Conservation (phyloP, 2,113 vertebrate species). For the Clarias macrocephalus region DNA sequence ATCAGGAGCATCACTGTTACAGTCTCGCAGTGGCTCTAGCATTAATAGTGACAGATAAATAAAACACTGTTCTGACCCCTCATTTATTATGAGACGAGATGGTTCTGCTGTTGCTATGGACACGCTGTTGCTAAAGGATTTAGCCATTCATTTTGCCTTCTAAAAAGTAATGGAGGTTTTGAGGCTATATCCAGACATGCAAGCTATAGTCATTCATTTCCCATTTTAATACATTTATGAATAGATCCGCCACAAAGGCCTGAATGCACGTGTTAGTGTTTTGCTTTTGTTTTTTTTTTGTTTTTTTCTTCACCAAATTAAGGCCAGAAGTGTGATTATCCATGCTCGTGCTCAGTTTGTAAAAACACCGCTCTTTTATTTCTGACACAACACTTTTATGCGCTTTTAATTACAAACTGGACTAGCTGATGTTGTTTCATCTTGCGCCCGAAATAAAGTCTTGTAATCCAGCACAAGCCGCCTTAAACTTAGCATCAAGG, state of each 20-base stretch:
- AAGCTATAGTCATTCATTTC: constrained; percentile 28
- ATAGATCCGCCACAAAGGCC: constrained; percentile 24
- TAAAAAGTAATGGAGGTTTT: constrained; percentile 44
- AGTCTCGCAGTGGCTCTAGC: constrained; percentile 23
- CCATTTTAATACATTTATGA: constrained; percentile 30
- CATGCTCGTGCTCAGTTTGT: not conserved
- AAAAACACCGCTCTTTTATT: constrained; percentile 7
- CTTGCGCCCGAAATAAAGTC: constrained; percentile 42
- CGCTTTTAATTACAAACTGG: constrained; percentile 31
- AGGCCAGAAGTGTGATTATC: not conserved
- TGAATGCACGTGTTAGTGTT: constrained; percentile 1
- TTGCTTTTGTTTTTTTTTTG: not conserved
- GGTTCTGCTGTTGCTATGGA: constrained; percentile 58
- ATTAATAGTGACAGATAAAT: constrained; percentile 43
- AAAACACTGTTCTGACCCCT: constrained; percentile 39
- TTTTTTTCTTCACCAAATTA: not conserved
- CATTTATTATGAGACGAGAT: constrained; percentile 33
- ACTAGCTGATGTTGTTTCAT: constrained; percentile 25
- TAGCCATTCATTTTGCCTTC: constrained; percentile 37
- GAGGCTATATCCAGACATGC: constrained; percentile 17
- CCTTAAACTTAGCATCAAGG: constrained; percentile 41
- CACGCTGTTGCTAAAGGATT: constrained; percentile 42
- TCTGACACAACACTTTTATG: not conserved
- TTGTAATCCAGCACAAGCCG: constrained; percentile 31
- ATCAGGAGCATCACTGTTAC: not conserved